These are phyloP conservation scores for Menidia menidia DNA, from an alignment of 2,797 vertebrate species.

Conservation along the genomic window DNA sequence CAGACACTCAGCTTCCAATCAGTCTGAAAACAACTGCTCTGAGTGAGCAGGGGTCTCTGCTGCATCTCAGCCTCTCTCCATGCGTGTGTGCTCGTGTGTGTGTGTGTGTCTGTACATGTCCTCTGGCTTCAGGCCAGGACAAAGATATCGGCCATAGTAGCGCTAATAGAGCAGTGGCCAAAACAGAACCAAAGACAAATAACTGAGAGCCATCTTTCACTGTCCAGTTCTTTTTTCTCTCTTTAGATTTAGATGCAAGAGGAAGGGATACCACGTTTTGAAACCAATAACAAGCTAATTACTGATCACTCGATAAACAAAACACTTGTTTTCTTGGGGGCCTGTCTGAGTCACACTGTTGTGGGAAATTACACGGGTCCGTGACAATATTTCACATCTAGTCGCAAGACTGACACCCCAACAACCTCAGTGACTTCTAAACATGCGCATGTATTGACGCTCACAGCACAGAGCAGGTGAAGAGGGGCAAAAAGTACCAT, in stretches of 20 bases:
- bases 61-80: conserved; percentile 31
- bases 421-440: conserved; percentile 54
- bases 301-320: conserved; percentile 4
- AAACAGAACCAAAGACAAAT: conserved; percentile 43
- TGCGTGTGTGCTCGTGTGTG: conserved; percentile 36
- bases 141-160: conserved; percentile 77
- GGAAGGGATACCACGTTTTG: not conserved
- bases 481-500: conserved; percentile 65
- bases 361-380: conserved; percentile 80
- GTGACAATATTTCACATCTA: conserved; percentile 79
- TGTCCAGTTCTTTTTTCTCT: conserved; percentile 16
- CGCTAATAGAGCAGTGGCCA: conserved; percentile 69
- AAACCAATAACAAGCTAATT: conserved; percentile 1
- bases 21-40: conserved; percentile 62
- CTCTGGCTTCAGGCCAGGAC: conserved; percentile 76
- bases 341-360: conserved; percentile 72
- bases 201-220: conserved; percentile 36
- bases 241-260: not conserved
- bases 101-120: conserved; percentile 33
- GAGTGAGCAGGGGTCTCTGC: conserved; percentile 62
- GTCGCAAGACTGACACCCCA: conserved; percentile 62
- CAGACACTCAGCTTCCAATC: conserved; percentile 59
- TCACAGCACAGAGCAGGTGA: conserved; percentile 45
- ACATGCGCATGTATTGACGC: conserved; percentile 47
- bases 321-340: conserved; percentile 21